These are phyloP conservation scores for Danio jaintianensis DNA, from an alignment of 2,797 vertebrate genomes.

Conservation along the genomic window DNA sequence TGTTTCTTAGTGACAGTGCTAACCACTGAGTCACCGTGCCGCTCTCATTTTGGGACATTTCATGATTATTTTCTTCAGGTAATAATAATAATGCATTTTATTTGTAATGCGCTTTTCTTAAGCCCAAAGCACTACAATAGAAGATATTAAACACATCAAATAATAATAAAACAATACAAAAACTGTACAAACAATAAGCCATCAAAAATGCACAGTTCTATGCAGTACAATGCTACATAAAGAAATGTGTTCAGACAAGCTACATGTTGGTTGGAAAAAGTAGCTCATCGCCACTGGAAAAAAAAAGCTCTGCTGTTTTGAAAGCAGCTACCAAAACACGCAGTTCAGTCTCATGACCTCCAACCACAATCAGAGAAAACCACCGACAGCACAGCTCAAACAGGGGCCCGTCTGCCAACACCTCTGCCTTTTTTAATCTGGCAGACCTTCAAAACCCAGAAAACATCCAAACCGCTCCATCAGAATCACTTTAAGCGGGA, in stretches of 20 bases:
- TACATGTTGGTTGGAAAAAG: background rate
- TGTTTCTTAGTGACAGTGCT: too few species aligned
- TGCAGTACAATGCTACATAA: background rate
- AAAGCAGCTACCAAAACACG: background rate
- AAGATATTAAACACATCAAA: too few species aligned
- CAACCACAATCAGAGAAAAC: background rate
- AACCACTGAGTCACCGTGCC: too few species aligned
- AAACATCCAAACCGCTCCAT: background rate
- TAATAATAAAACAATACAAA: too few species aligned
- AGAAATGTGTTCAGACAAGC: background rate
- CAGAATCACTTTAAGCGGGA: constrained; percentile 1
- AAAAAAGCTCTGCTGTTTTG: background rate
- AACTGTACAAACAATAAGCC: too few species aligned
- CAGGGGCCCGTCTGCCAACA: background rate
- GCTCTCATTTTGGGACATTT: too few species aligned
- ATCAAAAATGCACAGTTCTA: background rate
- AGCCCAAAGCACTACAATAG: too few species aligned
- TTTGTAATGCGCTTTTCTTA: too few species aligned
- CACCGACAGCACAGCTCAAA: background rate
- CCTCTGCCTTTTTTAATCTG: background rate
- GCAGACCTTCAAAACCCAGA: background rate
- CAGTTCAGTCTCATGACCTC: background rate
- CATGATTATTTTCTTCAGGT: too few species aligned
- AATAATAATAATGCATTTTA: too few species aligned
- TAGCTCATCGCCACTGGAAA: too few species aligned